Evolutionary conservation across 2,113 vertebrate genomes (phyloP).

Genomic region (Microcebus griseorufus): DNA sequence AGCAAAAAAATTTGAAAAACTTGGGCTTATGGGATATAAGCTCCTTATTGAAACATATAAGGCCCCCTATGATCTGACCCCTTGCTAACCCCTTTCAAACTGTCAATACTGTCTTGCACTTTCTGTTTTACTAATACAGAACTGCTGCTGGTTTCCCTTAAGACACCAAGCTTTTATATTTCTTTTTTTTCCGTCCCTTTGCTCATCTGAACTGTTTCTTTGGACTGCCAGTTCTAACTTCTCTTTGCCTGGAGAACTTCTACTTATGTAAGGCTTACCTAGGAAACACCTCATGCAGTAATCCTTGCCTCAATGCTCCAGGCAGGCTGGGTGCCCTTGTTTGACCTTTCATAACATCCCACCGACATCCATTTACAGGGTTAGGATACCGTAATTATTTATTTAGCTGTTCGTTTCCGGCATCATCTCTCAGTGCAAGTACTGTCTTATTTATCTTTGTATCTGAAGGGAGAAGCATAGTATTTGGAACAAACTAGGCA

Average conservation of each 20-base stretch:
- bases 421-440: background rate
- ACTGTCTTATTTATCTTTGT: background rate
- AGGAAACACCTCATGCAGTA: background rate
- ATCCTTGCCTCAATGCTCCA: background rate
- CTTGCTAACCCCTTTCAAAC: background rate
- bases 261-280: background rate
- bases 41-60: background rate
- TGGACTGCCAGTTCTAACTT: background rate
- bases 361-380: background rate
- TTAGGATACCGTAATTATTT: background rate
- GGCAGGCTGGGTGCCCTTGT: background rate
- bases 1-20: background rate
- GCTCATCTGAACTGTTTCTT: background rate
- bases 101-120: background rate
- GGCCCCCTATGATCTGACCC: background rate
- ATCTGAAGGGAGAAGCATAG: background rate
- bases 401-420: background rate
- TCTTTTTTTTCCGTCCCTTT: background rate
- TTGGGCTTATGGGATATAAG: background rate
- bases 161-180: background rate
- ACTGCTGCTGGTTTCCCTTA: background rate
- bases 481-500: background rate
- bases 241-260: background rate
- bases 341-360: background rate
- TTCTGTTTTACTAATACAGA: background rate